Percentiles rank a stretch among this genome's conserved stretches.
Evolutionary conservation across 2,888 invertebrate genomes (phyloP).

Genomic region (Linyphia triangularis): DNA sequence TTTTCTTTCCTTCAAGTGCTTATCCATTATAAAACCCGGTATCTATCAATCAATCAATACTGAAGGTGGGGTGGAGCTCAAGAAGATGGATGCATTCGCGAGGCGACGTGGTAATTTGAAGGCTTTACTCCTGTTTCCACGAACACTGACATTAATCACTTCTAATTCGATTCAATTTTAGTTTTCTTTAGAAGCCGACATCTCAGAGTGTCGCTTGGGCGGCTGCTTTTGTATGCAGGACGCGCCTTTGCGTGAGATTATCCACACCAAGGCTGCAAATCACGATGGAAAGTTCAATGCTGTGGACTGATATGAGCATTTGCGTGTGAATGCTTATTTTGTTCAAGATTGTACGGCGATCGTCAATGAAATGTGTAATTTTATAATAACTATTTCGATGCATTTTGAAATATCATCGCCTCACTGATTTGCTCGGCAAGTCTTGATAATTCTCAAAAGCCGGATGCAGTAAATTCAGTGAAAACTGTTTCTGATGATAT

Average conservation of each 20-base stretch:
- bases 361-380: background rate
- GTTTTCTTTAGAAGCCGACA: constrained; percentile 29
- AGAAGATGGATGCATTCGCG: constrained; percentile 58
- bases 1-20: constrained; percentile 41
- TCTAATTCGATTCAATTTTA: constrained; percentile 69
- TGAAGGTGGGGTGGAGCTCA: constrained; percentile 32
- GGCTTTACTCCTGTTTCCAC: constrained; percentile 68
- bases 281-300: background rate
- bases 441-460: too few relatives aligned
- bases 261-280: background rate
- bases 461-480: too few relatives aligned
- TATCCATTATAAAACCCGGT: constrained; percentile 69
- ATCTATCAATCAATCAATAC: constrained; percentile 71
- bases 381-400: constrained; percentile 1
- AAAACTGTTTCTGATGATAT: too few relatives aligned
- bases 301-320: background rate
- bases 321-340: background rate
- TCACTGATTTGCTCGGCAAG: too few relatives aligned
- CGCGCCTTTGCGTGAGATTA: constrained; percentile 35
- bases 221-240: constrained; percentile 35
- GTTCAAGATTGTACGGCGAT: background rate
- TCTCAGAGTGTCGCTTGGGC: background rate
- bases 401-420: too few relatives aligned
- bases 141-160: constrained; percentile 72
- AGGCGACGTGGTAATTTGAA: constrained; percentile 71